Percentiles rank a stretch among this genome's conserved stretches.
Conservation (phyloP, 2,888 invertebrate genomes). For the Dicycla oo region DNA sequence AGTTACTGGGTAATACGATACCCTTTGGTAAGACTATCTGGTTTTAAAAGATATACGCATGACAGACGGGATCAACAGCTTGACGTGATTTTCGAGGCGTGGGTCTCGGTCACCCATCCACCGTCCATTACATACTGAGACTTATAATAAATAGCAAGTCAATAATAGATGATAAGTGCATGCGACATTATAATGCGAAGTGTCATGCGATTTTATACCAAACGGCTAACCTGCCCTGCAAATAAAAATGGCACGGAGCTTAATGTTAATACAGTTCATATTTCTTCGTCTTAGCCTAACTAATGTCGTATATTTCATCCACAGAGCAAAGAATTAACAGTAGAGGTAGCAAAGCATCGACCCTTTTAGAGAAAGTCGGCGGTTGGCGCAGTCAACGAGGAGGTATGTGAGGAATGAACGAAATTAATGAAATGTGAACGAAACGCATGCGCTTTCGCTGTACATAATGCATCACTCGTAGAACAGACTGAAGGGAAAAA, state of each 20-base stretch:
- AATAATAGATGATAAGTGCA: neutral
- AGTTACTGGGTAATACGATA: neutral
- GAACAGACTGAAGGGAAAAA: slow-evolving; percentile 34
- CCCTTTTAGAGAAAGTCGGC: slow-evolving; percentile 85
- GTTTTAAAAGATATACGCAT: too few relatives aligned
- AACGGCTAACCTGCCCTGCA: neutral
- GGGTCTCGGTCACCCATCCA: neutral
- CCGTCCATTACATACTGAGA: neutral
- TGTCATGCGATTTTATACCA: slow-evolving; percentile 1
- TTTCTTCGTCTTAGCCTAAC: slow-evolving; percentile 29
- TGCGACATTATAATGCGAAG: neutral
- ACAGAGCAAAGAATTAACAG: slow-evolving; percentile 89
- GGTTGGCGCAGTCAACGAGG: slow-evolving; percentile 89
- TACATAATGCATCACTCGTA: slow-evolving; percentile 57
- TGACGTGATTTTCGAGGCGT: neutral
- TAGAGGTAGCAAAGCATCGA: slow-evolving; percentile 87
- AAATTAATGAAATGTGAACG: slow-evolving; percentile 34
- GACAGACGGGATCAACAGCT: neutral
- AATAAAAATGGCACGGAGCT: neutral
- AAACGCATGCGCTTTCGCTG: slow-evolving; percentile 78
- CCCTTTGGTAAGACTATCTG: neutral
- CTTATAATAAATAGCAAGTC: too few relatives aligned
- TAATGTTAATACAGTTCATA: slow-evolving; percentile 2
- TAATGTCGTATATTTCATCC: slow-evolving; percentile 79
- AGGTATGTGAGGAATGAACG: slow-evolving; percentile 80